Evolutionary conservation across 92 coral and sea anemone genomes (phyloP).

Genomic region (Virgularia gustaviana): DNA sequence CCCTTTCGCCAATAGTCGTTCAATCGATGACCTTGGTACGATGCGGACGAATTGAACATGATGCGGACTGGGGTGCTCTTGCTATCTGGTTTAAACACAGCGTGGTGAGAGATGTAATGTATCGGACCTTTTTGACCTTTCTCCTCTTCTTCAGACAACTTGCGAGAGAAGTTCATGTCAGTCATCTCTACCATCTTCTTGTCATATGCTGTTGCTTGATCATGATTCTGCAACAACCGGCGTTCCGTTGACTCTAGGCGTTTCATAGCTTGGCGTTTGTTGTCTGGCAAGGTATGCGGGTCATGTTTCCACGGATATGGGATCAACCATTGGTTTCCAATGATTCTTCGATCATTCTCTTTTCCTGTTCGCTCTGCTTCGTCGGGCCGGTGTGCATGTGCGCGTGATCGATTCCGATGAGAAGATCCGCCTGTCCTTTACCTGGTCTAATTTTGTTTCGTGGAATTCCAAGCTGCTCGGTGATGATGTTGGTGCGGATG

Average conservation of each 20-base stretch:
- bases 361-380: slow-evolving; percentile 52
- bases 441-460: slow-evolving; percentile 34
- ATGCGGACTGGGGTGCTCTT: slow-evolving; percentile 57
- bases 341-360: slow-evolving; percentile 24
- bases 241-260: slow-evolving; percentile 34
- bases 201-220: slow-evolving; percentile 41
- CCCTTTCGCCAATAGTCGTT: slow-evolving; percentile 52
- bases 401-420: slow-evolving; percentile 54
- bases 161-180: slow-evolving; percentile 42
- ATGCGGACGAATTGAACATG: slow-evolving; percentile 49
- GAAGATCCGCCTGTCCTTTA: slow-evolving; percentile 45
- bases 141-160: slow-evolving; percentile 33
- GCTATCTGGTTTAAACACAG: slow-evolving; percentile 48
- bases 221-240: slow-evolving; percentile 33
- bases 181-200: slow-evolving; percentile 51
- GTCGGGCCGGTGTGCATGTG: slow-evolving; percentile 55
- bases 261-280: slow-evolving; percentile 32
- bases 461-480: slow-evolving; percentile 37
- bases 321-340: slow-evolving; percentile 49
- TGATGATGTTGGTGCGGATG: slow-evolving; percentile 23
- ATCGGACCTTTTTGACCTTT: slow-evolving; percentile 37
- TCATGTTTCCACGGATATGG: slow-evolving; percentile 50
- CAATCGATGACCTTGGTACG: slow-evolving; percentile 45
- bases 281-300: slow-evolving; percentile 43
- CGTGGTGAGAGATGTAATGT: slow-evolving; percentile 57